A percentile compares a stretch with the other conserved stretches of the same genome.
Evolutionary conservation across 1,140 invertebrate genomes (phyloP).

Genomic region (Conus betulinus): DNA sequence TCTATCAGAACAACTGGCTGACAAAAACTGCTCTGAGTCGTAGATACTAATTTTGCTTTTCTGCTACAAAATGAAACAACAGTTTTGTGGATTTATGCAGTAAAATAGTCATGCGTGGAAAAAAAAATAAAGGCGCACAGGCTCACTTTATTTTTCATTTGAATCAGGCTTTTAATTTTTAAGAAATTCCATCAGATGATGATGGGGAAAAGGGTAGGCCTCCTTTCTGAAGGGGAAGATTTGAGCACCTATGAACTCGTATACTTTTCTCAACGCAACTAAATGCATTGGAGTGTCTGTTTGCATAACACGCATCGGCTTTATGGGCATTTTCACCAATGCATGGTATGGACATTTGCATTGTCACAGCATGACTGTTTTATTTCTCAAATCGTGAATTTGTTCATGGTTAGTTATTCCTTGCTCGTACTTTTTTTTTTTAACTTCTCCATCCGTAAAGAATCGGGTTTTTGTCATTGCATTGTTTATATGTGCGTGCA

Average conservation of each 20-base stretch:
- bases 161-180: background rate
- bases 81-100: background rate
- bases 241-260: too few species aligned
- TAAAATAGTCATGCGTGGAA: background rate
- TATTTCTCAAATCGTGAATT: background rate
- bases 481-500: background rate
- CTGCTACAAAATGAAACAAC: background rate
- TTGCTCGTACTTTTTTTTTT: background rate
- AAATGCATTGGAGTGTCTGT: background rate
- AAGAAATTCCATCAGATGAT: background rate
- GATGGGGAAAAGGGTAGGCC: too few species aligned
- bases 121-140: too few species aligned
- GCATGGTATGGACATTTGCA: background rate
- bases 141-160: background rate
- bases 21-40: slow-evolving; percentile 13
- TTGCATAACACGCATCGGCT: background rate
- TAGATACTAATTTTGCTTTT: background rate
- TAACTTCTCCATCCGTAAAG: background rate
- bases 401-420: background rate
- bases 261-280: background rate
- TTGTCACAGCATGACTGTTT: background rate
- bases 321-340: background rate
- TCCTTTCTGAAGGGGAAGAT: too few species aligned
- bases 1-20: background rate
- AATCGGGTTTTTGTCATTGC: background rate